These are phyloP conservation scores for Plebejus argus DNA, from an alignment of 2,888 invertebrate genomes.

Conservation along the genomic window DNA sequence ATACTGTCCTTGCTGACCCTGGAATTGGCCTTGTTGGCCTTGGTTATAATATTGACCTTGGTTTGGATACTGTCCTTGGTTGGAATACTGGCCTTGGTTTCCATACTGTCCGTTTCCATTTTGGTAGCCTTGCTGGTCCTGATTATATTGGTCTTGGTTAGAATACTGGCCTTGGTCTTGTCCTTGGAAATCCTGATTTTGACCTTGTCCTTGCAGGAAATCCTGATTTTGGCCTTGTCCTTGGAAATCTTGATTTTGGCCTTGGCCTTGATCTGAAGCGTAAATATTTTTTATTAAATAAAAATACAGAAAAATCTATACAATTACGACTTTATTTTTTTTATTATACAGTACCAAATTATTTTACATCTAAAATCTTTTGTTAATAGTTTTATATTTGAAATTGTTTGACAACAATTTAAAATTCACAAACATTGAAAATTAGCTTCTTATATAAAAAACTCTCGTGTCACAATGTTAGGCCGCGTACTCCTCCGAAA, in stretches of 20 bases:
- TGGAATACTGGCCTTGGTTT: not conserved
- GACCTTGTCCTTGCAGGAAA: constrained; percentile 7
- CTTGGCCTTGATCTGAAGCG: constrained; percentile 3
- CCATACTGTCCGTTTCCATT: not conserved
- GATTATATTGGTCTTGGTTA: not conserved
- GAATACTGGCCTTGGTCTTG: constrained; percentile 4
- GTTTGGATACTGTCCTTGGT: constrained; percentile 8
- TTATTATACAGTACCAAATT: too few species aligned
- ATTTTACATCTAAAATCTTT: too few species aligned
- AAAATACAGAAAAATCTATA: too few species aligned
- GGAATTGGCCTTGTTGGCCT: constrained; percentile 1
- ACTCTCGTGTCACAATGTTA: too few species aligned
- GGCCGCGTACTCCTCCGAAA: too few species aligned
- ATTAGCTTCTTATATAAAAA: too few species aligned
- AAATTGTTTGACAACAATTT: too few species aligned
- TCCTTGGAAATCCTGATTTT: constrained; percentile 7
- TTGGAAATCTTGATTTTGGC: not conserved
- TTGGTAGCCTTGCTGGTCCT: constrained; percentile 2
- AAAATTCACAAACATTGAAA: too few species aligned
- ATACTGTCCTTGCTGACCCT: constrained; percentile 3
- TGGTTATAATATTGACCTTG: constrained; percentile 12
- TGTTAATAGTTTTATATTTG: too few species aligned
- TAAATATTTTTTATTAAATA: not conserved
- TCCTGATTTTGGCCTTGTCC: not conserved
- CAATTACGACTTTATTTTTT: too few species aligned